Evolutionary conservation across 2,888 invertebrate genomes (phyloP).

Genomic region (Diogma glabrata): DNA sequence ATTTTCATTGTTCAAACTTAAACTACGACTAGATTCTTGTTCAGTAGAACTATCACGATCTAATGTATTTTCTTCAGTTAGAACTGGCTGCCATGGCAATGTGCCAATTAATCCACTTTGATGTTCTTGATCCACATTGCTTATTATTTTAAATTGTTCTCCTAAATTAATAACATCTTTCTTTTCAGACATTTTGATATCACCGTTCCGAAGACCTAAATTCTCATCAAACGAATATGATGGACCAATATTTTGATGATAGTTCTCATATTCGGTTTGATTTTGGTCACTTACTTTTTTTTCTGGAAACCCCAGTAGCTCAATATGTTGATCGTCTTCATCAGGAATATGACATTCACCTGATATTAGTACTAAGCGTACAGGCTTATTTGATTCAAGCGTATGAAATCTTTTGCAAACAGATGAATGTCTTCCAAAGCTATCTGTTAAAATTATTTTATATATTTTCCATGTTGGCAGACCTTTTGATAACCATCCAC

Average conservation of each 20-base stretch:
- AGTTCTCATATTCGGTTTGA: background rate
- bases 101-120: constrained; percentile 39
- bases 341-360: constrained; percentile 63
- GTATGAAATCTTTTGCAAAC: constrained; percentile 66
- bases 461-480: constrained; percentile 68
- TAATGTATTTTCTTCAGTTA: constrained; percentile 36
- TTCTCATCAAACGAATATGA: constrained; percentile 7
- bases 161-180: constrained; percentile 36
- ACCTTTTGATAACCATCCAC: constrained; percentile 82
- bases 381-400: constrained; percentile 59
- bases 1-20: no score
- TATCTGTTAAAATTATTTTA: constrained; percentile 71
- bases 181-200: constrained; percentile 2
- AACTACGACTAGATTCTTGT: constrained; percentile 31
- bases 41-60: constrained; percentile 27
- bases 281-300: background rate
- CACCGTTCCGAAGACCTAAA: background rate
- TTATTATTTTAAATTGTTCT: constrained; percentile 29
- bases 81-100: constrained; percentile 42
- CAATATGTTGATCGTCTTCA: constrained; percentile 27
- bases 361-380: constrained; percentile 59
- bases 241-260: constrained; percentile 2
- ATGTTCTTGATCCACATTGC: constrained; percentile 28
- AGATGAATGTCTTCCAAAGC: constrained; percentile 72
- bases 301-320: background rate